Conservation (phyloP, 1,140 invertebrate species). For the Campoletis sonorensis region DNA sequence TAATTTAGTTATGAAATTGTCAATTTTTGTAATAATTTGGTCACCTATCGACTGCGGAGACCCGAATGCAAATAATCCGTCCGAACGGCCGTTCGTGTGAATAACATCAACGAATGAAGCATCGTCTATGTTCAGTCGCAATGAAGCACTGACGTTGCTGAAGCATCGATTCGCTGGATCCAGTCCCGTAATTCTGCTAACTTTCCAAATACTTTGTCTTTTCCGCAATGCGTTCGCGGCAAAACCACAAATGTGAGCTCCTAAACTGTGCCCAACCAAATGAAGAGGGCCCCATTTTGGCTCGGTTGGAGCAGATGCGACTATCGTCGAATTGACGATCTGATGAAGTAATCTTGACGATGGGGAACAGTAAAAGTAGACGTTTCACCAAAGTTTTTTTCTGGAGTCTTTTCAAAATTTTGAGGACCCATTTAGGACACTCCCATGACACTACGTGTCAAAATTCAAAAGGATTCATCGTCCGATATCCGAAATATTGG, state of each 20-base stretch:
- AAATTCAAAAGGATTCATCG: too few relatives aligned
- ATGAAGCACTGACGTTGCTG: slow-evolving; percentile 67
- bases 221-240: slow-evolving; percentile 75
- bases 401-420: background rate
- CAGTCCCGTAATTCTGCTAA: slow-evolving; percentile 75
- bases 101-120: slow-evolving; percentile 84
- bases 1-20: background rate
- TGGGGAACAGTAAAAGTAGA: background rate
- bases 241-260: slow-evolving; percentile 80
- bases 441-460: too few relatives aligned
- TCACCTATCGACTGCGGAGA: slow-evolving; percentile 77
- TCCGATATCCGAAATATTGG: too few relatives aligned
- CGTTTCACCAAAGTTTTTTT: slow-evolving; percentile 24
- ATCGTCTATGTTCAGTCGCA: slow-evolving; percentile 78
- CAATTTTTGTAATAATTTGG: background rate
- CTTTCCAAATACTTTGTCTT: slow-evolving; percentile 60
- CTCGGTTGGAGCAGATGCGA: background rate
- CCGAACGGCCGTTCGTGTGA: slow-evolving; percentile 79
- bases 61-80: slow-evolving; percentile 77
- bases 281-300: slow-evolving; percentile 70
- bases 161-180: slow-evolving; percentile 84
- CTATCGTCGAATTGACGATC: slow-evolving; percentile 56
- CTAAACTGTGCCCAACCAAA: slow-evolving; percentile 81
- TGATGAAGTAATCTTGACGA: slow-evolving; percentile 61
- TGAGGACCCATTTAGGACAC: too few relatives aligned